Percentiles rank a stretch among this genome's conserved stretches.
Evolutionary conservation across 2,888 invertebrate species (phyloP).

Genomic region (Drosophila mulleri): DNA sequence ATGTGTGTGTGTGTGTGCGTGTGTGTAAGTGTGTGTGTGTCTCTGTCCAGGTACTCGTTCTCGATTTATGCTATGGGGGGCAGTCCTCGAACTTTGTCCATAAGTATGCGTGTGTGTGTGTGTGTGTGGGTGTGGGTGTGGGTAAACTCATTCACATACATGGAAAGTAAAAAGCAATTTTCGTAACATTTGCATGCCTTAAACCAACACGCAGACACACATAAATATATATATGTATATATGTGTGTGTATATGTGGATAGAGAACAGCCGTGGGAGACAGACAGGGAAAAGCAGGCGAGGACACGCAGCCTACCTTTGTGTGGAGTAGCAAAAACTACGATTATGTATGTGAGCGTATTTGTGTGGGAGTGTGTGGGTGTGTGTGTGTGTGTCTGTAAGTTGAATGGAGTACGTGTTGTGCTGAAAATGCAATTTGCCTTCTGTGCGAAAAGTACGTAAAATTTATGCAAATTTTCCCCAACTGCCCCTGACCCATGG

Average conservation of each 20-base stretch:
- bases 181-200: conserved; percentile 81
- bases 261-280: conserved; percentile 22
- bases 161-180: conserved; percentile 78
- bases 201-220: conserved; percentile 67
- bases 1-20: conserved; percentile 14
- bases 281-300: conserved; percentile 26
- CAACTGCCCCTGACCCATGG: conserved; percentile 47
- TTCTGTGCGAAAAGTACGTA: conserved; percentile 79
- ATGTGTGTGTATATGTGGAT: background rate
- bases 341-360: conserved; percentile 28
- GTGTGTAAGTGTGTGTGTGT: conserved; percentile 17
- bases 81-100: conserved; percentile 40
- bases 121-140: conserved; percentile 32
- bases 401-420: conserved; percentile 79
- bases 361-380: background rate
- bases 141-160: conserved; percentile 66
- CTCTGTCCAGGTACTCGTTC: conserved; percentile 25
- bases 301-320: conserved; percentile 72
- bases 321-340: conserved; percentile 61
- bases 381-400: conserved; percentile 28
- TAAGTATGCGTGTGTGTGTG: conserved; percentile 28
- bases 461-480: conserved; percentile 76
- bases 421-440: conserved; percentile 80
- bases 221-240: conserved; percentile 14
- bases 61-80: conserved; percentile 22